Evolutionary conservation across 2,113 vertebrate species (phyloP).

Genomic region (Chionis minor): DNA sequence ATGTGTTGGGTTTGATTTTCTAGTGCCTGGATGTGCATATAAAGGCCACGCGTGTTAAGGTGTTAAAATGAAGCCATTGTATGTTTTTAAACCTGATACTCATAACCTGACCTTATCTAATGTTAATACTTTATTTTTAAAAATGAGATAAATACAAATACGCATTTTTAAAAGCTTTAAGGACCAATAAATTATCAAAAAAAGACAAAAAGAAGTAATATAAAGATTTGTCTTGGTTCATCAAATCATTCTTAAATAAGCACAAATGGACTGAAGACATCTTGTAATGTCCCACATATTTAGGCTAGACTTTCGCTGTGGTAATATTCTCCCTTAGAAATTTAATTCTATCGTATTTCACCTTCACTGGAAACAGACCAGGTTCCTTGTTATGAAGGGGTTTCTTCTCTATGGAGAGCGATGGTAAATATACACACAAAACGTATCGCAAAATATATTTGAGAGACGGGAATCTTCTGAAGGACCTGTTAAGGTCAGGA

Average conservation of each 20-base stretch:
- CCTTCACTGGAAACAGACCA: neutral
- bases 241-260: neutral
- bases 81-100: neutral
- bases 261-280: fast-evolving
- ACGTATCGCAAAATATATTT: neutral
- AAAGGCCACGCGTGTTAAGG: fast-evolving
- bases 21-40: too few species aligned
- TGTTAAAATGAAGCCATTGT: neutral
- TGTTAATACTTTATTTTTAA: neutral
- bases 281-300: neutral
- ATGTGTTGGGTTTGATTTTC: neutral
- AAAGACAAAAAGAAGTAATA: neutral
- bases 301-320: neutral
- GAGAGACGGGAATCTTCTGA: neutral
- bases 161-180: neutral
- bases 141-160: neutral
- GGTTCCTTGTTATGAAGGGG: neutral
- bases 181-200: neutral
- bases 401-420: neutral
- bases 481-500: neutral
- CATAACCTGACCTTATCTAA: neutral
- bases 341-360: neutral
- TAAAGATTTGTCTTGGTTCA: neutral
- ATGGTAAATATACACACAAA: neutral
- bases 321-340: neutral